Base-by-base conservation (phyloP, 2,797 vertebrate species). In the Girardinus metallicus region DNA sequence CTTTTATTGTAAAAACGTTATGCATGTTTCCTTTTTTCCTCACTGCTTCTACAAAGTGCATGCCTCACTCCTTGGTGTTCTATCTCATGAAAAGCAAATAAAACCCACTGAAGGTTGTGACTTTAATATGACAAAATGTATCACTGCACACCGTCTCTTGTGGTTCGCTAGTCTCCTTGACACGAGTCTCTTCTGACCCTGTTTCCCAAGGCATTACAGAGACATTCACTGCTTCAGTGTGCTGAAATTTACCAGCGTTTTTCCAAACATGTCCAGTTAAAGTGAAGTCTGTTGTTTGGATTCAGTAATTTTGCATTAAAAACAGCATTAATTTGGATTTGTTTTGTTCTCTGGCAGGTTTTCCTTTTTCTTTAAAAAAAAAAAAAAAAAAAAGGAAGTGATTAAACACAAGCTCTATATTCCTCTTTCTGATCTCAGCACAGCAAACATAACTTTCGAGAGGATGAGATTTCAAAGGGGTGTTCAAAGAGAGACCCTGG, bases 141-240 rank as follows among this genome's bases (percentile, higher is more conserved):
- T 71, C 68, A 15, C 68, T 43, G 92, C 90, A 85, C 71, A 80
- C 81, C 83, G 82, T 87, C 81, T 86, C 81, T 79, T 1, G 78
- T 87, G 92, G 88, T 92, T 93, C 82, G 83, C 60, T 73, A 83
- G 76, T 87, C 88, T 80, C 87, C 89, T 89, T 90, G 86, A 92
- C 90, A 86, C 64, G 53, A 70, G 86, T 78, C 51, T 89, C 75
- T 31, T 84, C 66, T 83, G 87, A 89, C 87, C 82, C 41, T 36
- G 79, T 76, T 87, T 88, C 89, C 85, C 0, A 10, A 88, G 83
- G 91, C 83, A 77, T 87, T 81, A 87, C 80, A 60, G 76, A 83
- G 73, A 83, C 77, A 55, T 81, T 89, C 86, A 86, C 85, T 80
- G 81, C 81, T 62, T 39, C 75, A 16, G 60, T 86, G 44, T 77